These are phyloP conservation scores for Epistrophe eligans DNA, from an alignment of 2,888 invertebrate genomes.

Conservation along the genomic window DNA sequence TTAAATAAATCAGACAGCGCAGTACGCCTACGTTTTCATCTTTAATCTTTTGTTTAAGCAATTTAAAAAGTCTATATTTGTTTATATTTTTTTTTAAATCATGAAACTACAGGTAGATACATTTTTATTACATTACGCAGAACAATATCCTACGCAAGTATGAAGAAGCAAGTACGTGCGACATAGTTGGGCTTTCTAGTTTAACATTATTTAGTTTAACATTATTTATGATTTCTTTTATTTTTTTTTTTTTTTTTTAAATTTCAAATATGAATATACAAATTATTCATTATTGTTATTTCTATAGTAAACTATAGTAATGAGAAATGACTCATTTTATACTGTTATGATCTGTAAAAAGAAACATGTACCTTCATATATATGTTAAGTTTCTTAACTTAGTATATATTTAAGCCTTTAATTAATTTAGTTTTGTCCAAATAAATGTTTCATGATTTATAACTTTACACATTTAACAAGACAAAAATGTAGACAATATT, in stretches of 20 bases:
- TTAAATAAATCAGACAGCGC: too few species aligned
- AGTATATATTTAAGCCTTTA: background rate
- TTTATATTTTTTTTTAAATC: too few species aligned
- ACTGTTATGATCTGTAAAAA: background rate
- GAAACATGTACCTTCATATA: background rate
- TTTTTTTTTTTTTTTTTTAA: too few species aligned
- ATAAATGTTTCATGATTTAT: constrained; percentile 25
- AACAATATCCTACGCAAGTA: too few species aligned
- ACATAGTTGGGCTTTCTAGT: background rate
- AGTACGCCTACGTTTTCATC: too few species aligned
- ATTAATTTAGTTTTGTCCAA: background rate
- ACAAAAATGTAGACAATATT: constrained; percentile 14
- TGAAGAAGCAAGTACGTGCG: background rate
- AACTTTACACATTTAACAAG: constrained; percentile 3
- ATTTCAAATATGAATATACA: background rate
- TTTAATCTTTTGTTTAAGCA: too few species aligned
- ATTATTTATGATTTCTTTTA: too few species aligned
- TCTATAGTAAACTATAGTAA: too few species aligned
- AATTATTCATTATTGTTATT: background rate
- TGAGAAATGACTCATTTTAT: background rate
- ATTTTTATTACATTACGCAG: too few species aligned
- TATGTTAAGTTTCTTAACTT: background rate
- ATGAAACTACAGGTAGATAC: too few species aligned
- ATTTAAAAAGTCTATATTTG: too few species aligned
- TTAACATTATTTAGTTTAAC: background rate